phyloP scores from a whole-genome alignment of 2,888 invertebrate species.

The Aelia acuminata region DNA sequence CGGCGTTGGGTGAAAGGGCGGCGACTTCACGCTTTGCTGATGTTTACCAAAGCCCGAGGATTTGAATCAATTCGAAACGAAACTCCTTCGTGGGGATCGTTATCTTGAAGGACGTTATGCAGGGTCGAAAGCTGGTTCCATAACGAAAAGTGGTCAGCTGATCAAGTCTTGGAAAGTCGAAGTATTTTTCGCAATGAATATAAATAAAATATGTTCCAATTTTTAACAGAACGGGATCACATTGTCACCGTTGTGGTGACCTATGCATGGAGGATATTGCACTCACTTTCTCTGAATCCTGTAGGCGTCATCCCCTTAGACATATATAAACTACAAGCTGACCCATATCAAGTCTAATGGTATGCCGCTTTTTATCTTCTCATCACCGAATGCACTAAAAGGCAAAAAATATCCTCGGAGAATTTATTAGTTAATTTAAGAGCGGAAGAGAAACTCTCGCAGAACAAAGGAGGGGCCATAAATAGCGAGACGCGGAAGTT shows the following conservation, averaged over 20 bases:
- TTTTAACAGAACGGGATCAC: background rate
- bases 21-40: background rate
- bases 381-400: background rate
- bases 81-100: background rate
- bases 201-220: too few species aligned
- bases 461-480: constrained; percentile 11
- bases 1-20: constrained; percentile 4
- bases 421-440: constrained; percentile 35
- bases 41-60: background rate
- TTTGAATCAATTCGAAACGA: background rate
- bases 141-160: background rate
- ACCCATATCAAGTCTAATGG: background rate
- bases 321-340: background rate
- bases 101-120: background rate
- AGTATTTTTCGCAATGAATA: background rate
- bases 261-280: background rate
- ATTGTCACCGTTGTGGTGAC: background rate
- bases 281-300: background rate
- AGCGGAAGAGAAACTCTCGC: background rate
- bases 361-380: background rate
- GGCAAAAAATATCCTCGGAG: background rate
- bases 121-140: background rate
- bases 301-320: constrained; percentile 4
- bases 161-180: background rate
- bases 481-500: constrained; percentile 15